Conservation (phyloP, 2,113 vertebrate species). For the Ptychochromis oligacanthus region DNA sequence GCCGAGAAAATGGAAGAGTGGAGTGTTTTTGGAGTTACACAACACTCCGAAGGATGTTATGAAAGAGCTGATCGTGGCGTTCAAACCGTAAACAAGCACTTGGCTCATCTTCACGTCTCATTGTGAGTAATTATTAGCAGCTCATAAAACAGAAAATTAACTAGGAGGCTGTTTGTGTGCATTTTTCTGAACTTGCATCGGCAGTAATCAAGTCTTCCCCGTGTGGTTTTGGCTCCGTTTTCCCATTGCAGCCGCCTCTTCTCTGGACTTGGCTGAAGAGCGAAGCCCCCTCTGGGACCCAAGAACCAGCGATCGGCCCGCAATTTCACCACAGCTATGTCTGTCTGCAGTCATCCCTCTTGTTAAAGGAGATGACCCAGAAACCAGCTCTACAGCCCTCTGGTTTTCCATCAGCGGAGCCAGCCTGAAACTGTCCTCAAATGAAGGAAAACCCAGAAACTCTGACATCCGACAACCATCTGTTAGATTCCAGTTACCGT, state of each 20-base stretch:
- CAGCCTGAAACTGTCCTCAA: not conserved
- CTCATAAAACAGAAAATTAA: not conserved
- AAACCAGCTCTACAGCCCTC: not conserved
- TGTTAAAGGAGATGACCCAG: conserved; percentile 25
- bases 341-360: not conserved
- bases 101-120: not conserved
- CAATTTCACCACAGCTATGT: conserved; percentile 34
- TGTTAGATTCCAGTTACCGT: no score
- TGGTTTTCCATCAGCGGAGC: not conserved
- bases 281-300: not conserved
- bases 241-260: not conserved
- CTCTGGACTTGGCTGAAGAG: not conserved
- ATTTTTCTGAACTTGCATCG: not conserved
- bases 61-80: not conserved
- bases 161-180: not conserved
- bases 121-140: not conserved
- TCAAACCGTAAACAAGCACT: not conserved
- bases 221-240: not conserved
- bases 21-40: conserved; percentile 20
- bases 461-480: not conserved
- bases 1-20: not conserved
- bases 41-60: not conserved
- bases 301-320: not conserved
- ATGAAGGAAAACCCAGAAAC: not conserved
- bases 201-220: not conserved